Evolutionary conservation across 2,113 vertebrate species (phyloP).

Genomic region (Ceyx melanurus): DNA sequence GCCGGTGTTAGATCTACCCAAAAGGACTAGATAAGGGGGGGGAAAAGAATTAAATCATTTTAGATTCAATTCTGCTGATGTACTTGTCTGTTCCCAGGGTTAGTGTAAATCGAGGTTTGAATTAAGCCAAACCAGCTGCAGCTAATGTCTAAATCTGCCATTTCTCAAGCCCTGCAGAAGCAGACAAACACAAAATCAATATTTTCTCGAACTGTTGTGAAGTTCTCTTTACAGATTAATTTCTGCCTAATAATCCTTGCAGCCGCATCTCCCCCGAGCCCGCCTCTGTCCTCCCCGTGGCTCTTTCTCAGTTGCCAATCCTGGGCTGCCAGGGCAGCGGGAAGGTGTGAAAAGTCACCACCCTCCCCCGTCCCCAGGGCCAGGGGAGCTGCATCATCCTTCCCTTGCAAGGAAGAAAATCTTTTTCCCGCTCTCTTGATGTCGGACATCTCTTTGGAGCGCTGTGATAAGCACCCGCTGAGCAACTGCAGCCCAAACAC

Average conservation of each 20-base stretch:
- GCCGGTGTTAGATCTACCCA: neutral
- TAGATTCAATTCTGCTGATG: neutral
- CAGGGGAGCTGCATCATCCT: neutral
- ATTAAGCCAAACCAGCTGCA: constrained; percentile 6
- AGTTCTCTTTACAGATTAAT: constrained; percentile 29
- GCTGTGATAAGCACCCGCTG: rapidly evolving
- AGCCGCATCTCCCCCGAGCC: neutral
- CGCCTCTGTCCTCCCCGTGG: rapidly evolving
- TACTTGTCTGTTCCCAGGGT: neutral
- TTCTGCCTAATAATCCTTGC: neutral
- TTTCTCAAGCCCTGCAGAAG: neutral
- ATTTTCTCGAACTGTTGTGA: constrained; percentile 2
- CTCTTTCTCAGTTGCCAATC: rapidly evolving
- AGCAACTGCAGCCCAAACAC: neutral
- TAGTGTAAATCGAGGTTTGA: constrained; percentile 3
- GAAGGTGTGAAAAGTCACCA: neutral
- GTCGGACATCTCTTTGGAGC: neutral
- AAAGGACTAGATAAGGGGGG: neutral
- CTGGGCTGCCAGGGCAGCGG: neutral
- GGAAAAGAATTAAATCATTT: neutral
- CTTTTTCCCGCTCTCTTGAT: rapidly evolving
- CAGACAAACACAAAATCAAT: constrained; percentile 25
- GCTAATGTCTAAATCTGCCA: neutral
- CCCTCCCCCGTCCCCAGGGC: neutral
- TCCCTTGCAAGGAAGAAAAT: rapidly evolving